Evolutionary conservation across 2,888 invertebrate genomes (phyloP).

Genomic region (Polydrusus cervinus): DNA sequence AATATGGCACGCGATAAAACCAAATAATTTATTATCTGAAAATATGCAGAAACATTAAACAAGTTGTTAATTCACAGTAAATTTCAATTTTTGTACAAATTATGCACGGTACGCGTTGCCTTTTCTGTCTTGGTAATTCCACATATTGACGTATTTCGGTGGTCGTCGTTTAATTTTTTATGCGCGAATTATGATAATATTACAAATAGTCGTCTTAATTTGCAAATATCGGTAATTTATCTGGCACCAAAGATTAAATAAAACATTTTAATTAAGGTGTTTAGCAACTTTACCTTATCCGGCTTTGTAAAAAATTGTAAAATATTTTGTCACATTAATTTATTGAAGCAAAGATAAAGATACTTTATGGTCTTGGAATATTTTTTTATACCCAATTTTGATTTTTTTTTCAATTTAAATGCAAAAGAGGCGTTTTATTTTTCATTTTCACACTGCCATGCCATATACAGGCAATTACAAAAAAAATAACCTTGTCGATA

Average conservation of each 20-base stretch:
- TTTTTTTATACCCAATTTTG: background rate
- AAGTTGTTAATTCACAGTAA: slow-evolving; percentile 13
- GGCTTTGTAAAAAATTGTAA: background rate
- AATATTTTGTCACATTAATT: too few species aligned
- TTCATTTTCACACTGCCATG: too few species aligned
- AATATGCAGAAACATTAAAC: slow-evolving; percentile 22
- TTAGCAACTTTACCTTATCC: background rate
- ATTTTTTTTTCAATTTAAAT: too few species aligned
- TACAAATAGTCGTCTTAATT: slow-evolving; percentile 2
- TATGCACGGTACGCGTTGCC: background rate
- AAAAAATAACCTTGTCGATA: slow-evolving; percentile 2
- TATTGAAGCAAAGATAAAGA: too few species aligned
- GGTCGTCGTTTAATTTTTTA: background rate
- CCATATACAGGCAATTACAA: background rate
- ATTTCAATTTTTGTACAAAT: slow-evolving; percentile 14
- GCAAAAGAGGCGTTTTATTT: too few species aligned
- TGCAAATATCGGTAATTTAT: slow-evolving; percentile 4
- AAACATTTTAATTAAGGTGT: background rate
- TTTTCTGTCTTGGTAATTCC: slow-evolving; percentile 14
- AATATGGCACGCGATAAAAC: slow-evolving; percentile 18
- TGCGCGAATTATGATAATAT: background rate
- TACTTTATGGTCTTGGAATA: background rate
- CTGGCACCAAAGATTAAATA: background rate
- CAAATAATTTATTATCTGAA: slow-evolving; percentile 14
- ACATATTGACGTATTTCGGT: background rate